Conservation (phyloP, 1,140 invertebrate species). For the Thalassaphorura encarpata region DNA sequence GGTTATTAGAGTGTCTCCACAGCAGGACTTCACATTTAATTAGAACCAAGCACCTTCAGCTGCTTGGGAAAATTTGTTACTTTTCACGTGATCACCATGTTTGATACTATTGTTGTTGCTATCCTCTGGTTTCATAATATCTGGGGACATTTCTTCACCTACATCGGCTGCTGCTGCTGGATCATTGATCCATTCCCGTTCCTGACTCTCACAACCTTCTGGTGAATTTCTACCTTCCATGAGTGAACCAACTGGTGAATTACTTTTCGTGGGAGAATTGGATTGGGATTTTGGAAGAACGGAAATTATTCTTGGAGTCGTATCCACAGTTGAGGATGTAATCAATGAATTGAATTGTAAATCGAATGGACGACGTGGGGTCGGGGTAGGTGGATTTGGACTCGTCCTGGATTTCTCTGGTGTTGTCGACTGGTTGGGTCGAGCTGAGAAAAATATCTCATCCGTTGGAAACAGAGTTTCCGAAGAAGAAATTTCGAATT, state of each 20-base stretch:
- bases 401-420: neutral
- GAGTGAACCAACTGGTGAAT: conserved; percentile 20
- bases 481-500: too few relatives aligned
- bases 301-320: conserved; percentile 26
- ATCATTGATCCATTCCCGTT: conserved; percentile 8
- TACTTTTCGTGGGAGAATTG: conserved; percentile 21
- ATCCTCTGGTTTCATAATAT: neutral
- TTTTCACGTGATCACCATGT: neutral
- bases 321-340: neutral
- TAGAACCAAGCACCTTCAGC: conserved; percentile 30
- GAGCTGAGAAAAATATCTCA: neutral
- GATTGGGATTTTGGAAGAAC: conserved; percentile 24
- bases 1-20: neutral
- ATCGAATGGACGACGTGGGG: neutral
- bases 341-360: neutral
- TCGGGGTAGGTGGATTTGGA: neutral
- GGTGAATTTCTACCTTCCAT: conserved; percentile 28
- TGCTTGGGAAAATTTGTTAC: conserved; percentile 26
- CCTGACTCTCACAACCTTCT: conserved; percentile 27
- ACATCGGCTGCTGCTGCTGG: neutral
- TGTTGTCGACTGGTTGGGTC: neutral
- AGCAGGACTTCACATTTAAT: too few relatives aligned
- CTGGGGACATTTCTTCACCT: neutral
- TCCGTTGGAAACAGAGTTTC: neutral
- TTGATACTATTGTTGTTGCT: conserved; percentile 15